Base-by-base conservation (phyloP, 2,113 vertebrate species). In the Cottus gobio region DNA sequence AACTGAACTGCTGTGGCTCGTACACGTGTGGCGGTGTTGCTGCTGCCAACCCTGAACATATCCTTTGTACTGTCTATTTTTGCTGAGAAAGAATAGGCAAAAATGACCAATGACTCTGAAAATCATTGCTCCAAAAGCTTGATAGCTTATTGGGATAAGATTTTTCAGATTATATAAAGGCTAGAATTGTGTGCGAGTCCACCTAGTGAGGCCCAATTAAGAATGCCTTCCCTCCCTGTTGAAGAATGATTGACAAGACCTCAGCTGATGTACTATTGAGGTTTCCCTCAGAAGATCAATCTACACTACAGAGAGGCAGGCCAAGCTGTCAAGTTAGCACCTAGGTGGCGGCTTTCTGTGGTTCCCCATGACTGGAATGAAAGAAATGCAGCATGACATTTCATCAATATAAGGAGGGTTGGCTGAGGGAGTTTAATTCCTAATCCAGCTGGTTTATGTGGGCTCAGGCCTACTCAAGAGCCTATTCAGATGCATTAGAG, bases 401-500 rank as follows among this genome's bases (percentile, higher is more conserved):
- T 94, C 82, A 87, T 92, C 91, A 92, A 91, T 92, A 92, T 89
- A 81, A 86, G 86, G 75, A 90, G 83, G 87, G 77, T 79, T 79
- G 82, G 85, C 87, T 78, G 68, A 71, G 48, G 83, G 90, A 86
- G 74, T 91, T 94, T 93, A 90, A 89, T 87, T 84, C 72, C 73
- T 93, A 92, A 94, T 94, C 90, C 91, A 71, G 69, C 66, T 57
- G 92, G 91, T 92, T 94, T 94, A 94, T 94, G 92, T 90, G 82
- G 87, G 85, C 83, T 94, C 84, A 89, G 69, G 88, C 60, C 46
- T 75, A 81, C 83, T 91, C 86, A 84, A 83, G 86, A 85, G 75
- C 79, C 84, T 82, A 89, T 90, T 92, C 78, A 78, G 71, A 82
- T 93, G 83, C 85, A 92, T 91, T 91, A 89, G 86, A 85, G 84